Evolutionary conservation across 1,140 invertebrate genomes (phyloP), one percentile per base, ranked within the genome.

Genomic region (Macrotrachela quadricornifera): DNA sequence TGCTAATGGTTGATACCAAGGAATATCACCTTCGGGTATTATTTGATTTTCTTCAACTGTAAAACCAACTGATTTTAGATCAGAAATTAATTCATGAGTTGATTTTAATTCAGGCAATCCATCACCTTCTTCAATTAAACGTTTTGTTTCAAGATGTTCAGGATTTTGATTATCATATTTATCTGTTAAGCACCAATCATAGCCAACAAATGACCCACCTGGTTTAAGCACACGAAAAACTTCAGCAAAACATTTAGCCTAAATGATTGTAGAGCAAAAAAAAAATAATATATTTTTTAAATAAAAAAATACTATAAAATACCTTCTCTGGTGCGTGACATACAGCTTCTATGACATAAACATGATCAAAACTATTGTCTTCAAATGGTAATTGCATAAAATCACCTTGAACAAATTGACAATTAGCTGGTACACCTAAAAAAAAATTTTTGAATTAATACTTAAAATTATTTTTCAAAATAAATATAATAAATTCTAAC

Each of bases 111-210:
- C 46, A 36, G 52, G 45, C 14, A 54, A 15, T 10, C 45, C 52
- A 36, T 41, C 38, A 12, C 52, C 52, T 48, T 40, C 38, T 46
- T 54, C 37, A 39, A 54, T 54, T 6, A 49, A 45, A 10, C 49
- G 37, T 14, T 48, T 47, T 9, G 48, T 30, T 18, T 48, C 37
- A 12, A 11, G n/a, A 45, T 54, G 52, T 15, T 48, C n/a, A 13
- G 21, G 52, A 39, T 54, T 30, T 9, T 47, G 16, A n/a, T 21
- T 21, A 39, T 54, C 46, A 39, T 40, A 54, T 30, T 48, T 54
- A 46, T 54, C 52, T 12, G 52, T 54, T 15, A 49, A 15, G 15
- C 48, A 21, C 52, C 52, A 54, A 49, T 54, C 52, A 21, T 54
- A 54, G 36, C 17, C 21, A 46, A 46, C 52, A 45, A 54, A 54